Base-by-base conservation (phyloP, 1,140 invertebrate genomes). In the Apocrypta bakeri region DNA sequence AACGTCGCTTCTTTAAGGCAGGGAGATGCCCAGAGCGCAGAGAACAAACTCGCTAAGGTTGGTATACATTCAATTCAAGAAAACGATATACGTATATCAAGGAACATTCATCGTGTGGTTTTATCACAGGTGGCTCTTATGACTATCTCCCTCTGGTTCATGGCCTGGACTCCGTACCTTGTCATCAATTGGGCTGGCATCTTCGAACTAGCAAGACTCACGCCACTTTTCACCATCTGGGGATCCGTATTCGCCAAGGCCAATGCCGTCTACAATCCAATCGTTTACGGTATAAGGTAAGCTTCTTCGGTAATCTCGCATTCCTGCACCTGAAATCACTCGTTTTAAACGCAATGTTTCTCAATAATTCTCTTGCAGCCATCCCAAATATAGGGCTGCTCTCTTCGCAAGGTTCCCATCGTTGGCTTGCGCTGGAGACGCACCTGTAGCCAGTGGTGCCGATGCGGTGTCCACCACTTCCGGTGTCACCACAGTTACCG, bases 141-240 rank as follows among this genome's bases (percentile, higher is more conserved):
- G 91, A 97, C 96, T 63, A 96, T 97, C 78, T 93, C 94, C 0
- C 89, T 97, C 83, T 98, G 96, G 96, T 95, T 97, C 90, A 93
- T 97, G 91, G 96, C 96, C 4, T 97, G 96, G 96, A 96, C 96
- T n/a, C 96, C 96, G 21, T 97, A 97, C 87, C 88, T 96, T 24
- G 94, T 96, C 40, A 96, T 97, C 85, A 97, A 97, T 87, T 95
- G 93, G 87, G 92, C 94, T 79, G 96, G 96, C 4, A 94, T 97
- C 71, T 96, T 97, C 87, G 93, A 94, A 77, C 91, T 90, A 7
- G 89, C 92, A 6, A 94, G 93, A 31, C 94, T 97, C 29, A 95
- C 93, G 78, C 96, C 96, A 14, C 90, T 96, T 71, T 94, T 94
- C 80, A 96, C 95, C 56, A 96, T 96, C 86, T 96, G 96, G 95